Conservation (phyloP, 2,797 vertebrate genomes). For the Sitta carolinensis region DNA sequence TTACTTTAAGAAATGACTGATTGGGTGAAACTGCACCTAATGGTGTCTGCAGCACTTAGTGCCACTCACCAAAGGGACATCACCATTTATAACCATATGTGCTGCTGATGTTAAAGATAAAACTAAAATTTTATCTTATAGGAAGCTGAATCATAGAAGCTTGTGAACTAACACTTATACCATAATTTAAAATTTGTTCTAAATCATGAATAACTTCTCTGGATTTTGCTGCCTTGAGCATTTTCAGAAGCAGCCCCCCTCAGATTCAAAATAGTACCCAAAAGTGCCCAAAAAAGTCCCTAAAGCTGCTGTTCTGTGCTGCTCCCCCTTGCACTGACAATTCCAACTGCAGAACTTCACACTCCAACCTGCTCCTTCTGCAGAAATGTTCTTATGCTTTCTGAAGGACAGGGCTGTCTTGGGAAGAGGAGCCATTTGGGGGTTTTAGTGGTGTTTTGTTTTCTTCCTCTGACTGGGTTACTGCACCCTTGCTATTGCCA, state of each 20-base stretch:
- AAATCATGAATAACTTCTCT: neutral
- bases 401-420: neutral
- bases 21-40: neutral
- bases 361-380: neutral
- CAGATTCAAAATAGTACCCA: neutral
- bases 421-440: neutral
- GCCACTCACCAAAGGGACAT: neutral
- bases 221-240: neutral
- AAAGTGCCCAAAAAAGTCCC: neutral
- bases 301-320: neutral
- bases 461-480: neutral
- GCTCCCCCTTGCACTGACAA: neutral
- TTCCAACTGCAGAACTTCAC: neutral
- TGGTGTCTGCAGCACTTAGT: neutral
- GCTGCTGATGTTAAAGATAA: neutral
- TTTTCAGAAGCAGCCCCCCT: neutral
- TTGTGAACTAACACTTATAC: neutral
- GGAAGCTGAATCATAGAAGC: neutral
- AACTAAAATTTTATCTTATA: neutral
- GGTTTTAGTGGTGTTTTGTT: neutral
- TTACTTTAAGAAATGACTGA: neutral
- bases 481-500: neutral
- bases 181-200: neutral
- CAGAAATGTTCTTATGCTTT: rapidly evolving
- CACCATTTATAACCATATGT: neutral